A percentile compares a stretch with the other conserved stretches of the same genome.
These are phyloP conservation scores for Macrotrachela quadricornifera DNA, from an alignment of 1,140 invertebrate genomes.

Conservation along the genomic window DNA sequence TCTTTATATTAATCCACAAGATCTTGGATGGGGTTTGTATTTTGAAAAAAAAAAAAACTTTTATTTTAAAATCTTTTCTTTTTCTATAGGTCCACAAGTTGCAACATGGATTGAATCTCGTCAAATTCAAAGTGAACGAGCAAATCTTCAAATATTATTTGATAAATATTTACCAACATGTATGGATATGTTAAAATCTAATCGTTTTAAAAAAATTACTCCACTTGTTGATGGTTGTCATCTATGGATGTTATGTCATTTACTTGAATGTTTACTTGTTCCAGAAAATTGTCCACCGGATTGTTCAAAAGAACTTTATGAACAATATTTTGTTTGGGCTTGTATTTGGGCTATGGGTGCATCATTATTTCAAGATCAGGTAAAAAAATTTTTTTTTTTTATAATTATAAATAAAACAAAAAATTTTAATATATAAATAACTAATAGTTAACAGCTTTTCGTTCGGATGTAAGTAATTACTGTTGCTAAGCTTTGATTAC, in stretches of 20 bases:
- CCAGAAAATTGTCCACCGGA: not conserved
- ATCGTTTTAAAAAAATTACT: slow-evolving; percentile 38
- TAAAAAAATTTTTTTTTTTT: not conserved
- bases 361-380: not conserved
- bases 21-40: slow-evolving; percentile 47
- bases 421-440: no score
- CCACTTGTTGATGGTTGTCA: slow-evolving; percentile 4
- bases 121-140: slow-evolving; percentile 38
- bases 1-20: slow-evolving; percentile 51
- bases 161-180: slow-evolving; percentile 81
- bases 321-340: not conserved
- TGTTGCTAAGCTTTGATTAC: no score
- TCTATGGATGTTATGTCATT: not conserved
- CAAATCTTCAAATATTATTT: slow-evolving; percentile 72
- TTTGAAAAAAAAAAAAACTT: not conserved
- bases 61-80: not conserved
- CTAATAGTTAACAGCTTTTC: no score
- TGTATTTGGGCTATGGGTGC: not conserved
- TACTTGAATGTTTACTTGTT: slow-evolving; percentile 1
- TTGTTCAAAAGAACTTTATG: not conserved
- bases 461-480: no score
- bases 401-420: no score
- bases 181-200: slow-evolving; percentile 52
- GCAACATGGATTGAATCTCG: slow-evolving; percentile 81
- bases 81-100: slow-evolving; percentile 51